phyloP scores from a whole-genome alignment of 2,113 vertebrate species.

The Campylorhamphus procurvoides region DNA sequence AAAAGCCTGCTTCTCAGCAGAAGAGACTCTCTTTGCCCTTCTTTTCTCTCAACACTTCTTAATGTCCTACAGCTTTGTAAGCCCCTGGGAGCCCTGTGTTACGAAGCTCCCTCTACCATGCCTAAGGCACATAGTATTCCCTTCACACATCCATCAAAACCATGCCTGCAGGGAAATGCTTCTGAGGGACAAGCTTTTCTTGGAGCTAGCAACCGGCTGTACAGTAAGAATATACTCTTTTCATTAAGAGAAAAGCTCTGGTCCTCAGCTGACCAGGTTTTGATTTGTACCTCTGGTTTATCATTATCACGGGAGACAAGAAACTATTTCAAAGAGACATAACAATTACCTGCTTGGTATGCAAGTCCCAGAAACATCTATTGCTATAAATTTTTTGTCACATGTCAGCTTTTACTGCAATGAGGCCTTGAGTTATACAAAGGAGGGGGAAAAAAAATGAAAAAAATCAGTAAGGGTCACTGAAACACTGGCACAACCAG shows the following conservation, averaged over 20 bases:
- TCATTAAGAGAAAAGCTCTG: slow-evolving; percentile 9
- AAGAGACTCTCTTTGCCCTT: not conserved
- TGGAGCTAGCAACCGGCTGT: not conserved
- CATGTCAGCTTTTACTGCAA: not conserved
- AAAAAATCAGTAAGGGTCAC: not conserved
- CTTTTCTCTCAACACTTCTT: not conserved
- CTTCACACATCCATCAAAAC: slow-evolving; percentile 4
- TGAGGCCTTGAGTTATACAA: not conserved
- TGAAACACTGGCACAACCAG: not conserved
- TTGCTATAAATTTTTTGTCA: not conserved
- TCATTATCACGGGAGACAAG: not conserved
- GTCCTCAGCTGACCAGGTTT: not conserved
- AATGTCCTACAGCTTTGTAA: not conserved
- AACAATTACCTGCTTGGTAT: not conserved
- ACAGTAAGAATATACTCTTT: slow-evolving; percentile 8
- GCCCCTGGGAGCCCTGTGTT: not conserved
- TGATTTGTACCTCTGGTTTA: not conserved
- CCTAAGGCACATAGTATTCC: not conserved
- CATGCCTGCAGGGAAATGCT: slow-evolving; percentile 25
- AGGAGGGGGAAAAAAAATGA: accelerated
- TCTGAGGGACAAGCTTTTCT: not conserved
- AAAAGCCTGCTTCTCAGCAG: not conserved
- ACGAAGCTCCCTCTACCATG: not conserved
- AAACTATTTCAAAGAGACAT: not conserved
- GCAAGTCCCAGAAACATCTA: not conserved